These are phyloP conservation scores for Malurus cyaneus DNA, from an alignment of 2,113 vertebrate species.

Conservation along the genomic window DNA sequence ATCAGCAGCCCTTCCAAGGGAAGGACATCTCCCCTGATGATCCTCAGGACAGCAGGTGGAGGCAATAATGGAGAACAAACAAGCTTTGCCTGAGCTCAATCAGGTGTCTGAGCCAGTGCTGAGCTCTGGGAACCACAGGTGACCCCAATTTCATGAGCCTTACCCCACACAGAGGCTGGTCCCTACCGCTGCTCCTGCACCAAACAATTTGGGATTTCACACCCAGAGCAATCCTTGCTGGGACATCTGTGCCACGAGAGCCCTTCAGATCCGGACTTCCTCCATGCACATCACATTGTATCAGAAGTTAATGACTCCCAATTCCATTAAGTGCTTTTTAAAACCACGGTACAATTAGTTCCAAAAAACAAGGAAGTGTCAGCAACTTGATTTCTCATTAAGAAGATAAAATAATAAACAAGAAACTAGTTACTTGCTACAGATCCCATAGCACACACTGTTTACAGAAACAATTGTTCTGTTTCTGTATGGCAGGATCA, in stretches of 20 bases:
- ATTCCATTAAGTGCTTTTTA: not conserved
- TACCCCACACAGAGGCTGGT: no score
- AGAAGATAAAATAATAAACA: conserved; percentile 16
- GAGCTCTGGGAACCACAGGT: not conserved
- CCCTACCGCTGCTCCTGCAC: not conserved
- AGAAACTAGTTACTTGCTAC: not conserved
- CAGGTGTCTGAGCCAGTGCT: not conserved
- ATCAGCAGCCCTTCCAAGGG: not conserved
- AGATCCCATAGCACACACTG: not conserved
- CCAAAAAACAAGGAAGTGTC: conserved; percentile 26
- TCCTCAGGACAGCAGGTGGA: not conserved
- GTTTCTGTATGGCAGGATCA: not conserved
- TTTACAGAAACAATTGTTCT: conserved; percentile 28
- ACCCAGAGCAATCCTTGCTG: accelerated
- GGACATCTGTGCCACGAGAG: not conserved
- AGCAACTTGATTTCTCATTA: conserved; percentile 59
- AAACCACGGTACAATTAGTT: not conserved
- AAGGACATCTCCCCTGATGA: not conserved
- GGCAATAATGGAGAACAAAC: not conserved
- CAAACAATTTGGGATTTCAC: not conserved
- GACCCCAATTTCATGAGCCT: not conserved
- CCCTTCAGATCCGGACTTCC: not conserved
- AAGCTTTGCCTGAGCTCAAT: not conserved
- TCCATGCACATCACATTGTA: not conserved
- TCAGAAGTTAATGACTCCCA: not conserved